Evolutionary conservation across 2,797 vertebrate species (phyloP), one percentile per base, ranked within the genome.

Genomic region (Sparus aurata): DNA sequence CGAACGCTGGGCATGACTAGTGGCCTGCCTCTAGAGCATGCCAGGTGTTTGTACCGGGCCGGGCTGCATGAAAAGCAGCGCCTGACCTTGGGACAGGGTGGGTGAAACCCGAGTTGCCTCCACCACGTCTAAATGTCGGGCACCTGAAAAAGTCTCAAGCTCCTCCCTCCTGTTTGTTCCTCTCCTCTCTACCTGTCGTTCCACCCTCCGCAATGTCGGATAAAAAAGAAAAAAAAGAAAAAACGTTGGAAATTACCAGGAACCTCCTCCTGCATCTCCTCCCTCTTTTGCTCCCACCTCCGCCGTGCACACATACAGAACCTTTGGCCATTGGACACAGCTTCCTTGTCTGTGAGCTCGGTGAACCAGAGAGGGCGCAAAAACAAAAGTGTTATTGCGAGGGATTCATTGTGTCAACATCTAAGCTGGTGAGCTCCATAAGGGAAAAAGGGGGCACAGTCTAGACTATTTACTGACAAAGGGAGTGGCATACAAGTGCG

Each of bases 311-410:
- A 68, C 77, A 73, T 41, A 69, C 75, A 85, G 80, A 85, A 80
- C 85, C 81, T 88, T 88, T 87, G 76, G 80, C 79, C 87, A 84
- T 85, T 83, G 81, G 88, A 85, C 82, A 34, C 75, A 69, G 87
- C 77, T 90, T 91, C 83, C 91, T 90, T 91, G 82, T 94, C 89
- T 93, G 86, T 85, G 88, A 87, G 89, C 88, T 93, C 45, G 91
- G 82, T 85, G 87, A 95, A 91, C 91, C 93, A 85, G 92, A 88
- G 95, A 92, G 94, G 93, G 93, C 88, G 79, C 77, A 93, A 94
- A 95, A 96, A 94, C 88, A 92, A 94, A 94, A 91, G 91, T 95
- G 92, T 95, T 95, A 92, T 96, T 96, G 93, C 86, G 84, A 77
- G 70, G 93, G 93, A 91, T 95, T 68, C 91, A 93, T 90, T 94